phyloP scores from a whole-genome alignment of 2,888 invertebrate species.

The Elegia similella region DNA sequence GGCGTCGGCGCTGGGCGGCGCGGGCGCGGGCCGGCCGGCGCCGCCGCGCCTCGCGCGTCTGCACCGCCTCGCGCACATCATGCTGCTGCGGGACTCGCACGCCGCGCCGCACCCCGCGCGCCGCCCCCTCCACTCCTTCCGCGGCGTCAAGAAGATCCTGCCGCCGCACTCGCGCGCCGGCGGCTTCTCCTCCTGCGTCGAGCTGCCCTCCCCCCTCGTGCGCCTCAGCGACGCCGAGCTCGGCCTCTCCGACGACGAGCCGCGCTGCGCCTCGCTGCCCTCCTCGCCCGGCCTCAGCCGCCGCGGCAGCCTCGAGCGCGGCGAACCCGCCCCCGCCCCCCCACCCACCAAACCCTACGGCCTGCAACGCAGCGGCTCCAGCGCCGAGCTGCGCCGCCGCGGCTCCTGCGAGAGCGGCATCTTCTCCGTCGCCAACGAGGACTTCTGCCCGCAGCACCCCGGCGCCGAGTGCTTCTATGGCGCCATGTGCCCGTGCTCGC shows the following conservation, averaged over 20 bases:
- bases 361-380: constrained; percentile 32
- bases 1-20: constrained; percentile 32
- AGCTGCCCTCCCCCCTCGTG: constrained; percentile 86
- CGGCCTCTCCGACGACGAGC: constrained; percentile 43
- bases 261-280: constrained; percentile 59
- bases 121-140: constrained; percentile 88
- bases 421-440: constrained; percentile 93
- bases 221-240: constrained; percentile 30
- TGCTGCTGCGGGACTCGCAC: constrained; percentile 92
- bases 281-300: constrained; percentile 60
- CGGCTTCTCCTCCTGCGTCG: constrained; percentile 88
- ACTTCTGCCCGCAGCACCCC: constrained; percentile 78
- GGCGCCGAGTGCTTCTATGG: constrained; percentile 44
- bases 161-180: constrained; percentile 73
- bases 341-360: constrained; percentile 17
- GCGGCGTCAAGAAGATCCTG: constrained; percentile 91
- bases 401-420: constrained; percentile 95
- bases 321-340: constrained; percentile 33
- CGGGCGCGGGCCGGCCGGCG: constrained; percentile 40
- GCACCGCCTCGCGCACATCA: constrained; percentile 90
- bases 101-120: constrained; percentile 84
- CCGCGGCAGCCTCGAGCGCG: constrained; percentile 45
- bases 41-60: constrained; percentile 72
- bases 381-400: constrained; percentile 78
- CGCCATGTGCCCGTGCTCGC: constrained; percentile 68